These are phyloP conservation scores for Columba livia DNA, from an alignment of 2,113 vertebrate species.

Conservation along the genomic window DNA sequence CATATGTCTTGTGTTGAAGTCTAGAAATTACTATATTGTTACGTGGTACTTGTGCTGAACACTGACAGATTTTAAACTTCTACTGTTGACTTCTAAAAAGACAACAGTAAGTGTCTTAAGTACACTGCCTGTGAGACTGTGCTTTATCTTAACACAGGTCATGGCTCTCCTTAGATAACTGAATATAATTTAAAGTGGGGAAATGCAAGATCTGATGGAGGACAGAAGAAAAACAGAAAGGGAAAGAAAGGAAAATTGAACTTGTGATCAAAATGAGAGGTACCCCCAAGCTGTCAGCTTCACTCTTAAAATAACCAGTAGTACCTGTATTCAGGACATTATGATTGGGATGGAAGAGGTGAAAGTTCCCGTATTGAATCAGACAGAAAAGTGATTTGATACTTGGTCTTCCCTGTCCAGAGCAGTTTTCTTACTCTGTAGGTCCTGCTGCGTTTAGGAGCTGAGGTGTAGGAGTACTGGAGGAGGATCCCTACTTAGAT, in stretches of 20 bases:
- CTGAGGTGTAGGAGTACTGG: background rate
- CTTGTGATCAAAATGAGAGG: background rate
- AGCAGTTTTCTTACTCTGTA: background rate
- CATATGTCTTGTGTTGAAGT: background rate
- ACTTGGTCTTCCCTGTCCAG: background rate
- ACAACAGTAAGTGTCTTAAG: background rate
- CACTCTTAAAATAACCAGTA: background rate
- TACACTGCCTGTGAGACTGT: background rate
- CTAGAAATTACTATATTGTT: background rate
- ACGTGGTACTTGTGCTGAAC: background rate
- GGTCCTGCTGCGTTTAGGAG: background rate
- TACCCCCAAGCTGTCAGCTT: fast-evolving
- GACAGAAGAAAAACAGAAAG: background rate
- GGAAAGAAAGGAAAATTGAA: background rate
- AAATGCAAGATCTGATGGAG: background rate
- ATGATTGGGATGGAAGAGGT: background rate
- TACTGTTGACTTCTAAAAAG: background rate
- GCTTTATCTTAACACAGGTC: background rate
- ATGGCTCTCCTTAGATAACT: background rate
- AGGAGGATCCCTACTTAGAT: background rate
- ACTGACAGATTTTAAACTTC: background rate
- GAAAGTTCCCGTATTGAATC: background rate
- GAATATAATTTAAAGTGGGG: background rate
- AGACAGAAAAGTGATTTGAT: background rate
- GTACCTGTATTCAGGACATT: background rate